Evolutionary conservation across 2,888 invertebrate species (phyloP).

Genomic region (Andrena hattorfiana): DNA sequence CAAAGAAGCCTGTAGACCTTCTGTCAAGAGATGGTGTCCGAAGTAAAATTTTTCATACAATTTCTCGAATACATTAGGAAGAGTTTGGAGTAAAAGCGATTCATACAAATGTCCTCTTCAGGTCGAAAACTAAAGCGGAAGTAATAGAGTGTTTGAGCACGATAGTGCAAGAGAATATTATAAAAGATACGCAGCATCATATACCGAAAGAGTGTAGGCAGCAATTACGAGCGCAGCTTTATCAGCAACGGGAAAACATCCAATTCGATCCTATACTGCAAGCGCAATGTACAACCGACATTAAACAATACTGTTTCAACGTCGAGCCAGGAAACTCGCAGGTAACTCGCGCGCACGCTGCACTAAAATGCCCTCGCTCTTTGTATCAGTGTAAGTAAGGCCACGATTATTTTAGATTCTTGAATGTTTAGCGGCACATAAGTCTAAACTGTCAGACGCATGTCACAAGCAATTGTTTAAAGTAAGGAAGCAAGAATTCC

Average conservation of each 20-base stretch:
- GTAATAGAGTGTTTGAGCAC: slow-evolving; percentile 96
- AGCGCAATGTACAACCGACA: slow-evolving; percentile 92
- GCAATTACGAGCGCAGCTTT: slow-evolving; percentile 95
- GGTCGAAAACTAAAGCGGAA: slow-evolving; percentile 91
- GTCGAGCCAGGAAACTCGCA: slow-evolving; percentile 89
- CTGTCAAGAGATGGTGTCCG: slow-evolving; percentile 88
- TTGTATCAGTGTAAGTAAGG: neutral
- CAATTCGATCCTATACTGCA: slow-evolving; percentile 94
- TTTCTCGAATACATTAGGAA: slow-evolving; percentile 67
- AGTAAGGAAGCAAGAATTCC: slow-evolving; percentile 93
- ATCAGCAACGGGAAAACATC: slow-evolving; percentile 96
- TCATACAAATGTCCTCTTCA: slow-evolving; percentile 75
- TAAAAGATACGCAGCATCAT: slow-evolving; percentile 90
- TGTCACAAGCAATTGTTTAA: slow-evolving; percentile 95
- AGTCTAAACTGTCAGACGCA: slow-evolving; percentile 88
- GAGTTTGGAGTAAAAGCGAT: neutral
- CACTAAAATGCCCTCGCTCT: neutral
- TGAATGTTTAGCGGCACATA: slow-evolving; percentile 89
- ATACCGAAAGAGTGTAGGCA: slow-evolving; percentile 96
- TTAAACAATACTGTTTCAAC: slow-evolving; percentile 90
- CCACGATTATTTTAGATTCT: slow-evolving; percentile 87
- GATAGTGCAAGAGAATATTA: slow-evolving; percentile 94
- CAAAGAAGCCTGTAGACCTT: slow-evolving; percentile 95
- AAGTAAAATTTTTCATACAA: slow-evolving; percentile 76
- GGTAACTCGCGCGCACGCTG: slow-evolving; percentile 78